phyloP scores from a whole-genome alignment of 2,888 invertebrate genomes.

The Hirtodrosophila cameraria region DNA sequence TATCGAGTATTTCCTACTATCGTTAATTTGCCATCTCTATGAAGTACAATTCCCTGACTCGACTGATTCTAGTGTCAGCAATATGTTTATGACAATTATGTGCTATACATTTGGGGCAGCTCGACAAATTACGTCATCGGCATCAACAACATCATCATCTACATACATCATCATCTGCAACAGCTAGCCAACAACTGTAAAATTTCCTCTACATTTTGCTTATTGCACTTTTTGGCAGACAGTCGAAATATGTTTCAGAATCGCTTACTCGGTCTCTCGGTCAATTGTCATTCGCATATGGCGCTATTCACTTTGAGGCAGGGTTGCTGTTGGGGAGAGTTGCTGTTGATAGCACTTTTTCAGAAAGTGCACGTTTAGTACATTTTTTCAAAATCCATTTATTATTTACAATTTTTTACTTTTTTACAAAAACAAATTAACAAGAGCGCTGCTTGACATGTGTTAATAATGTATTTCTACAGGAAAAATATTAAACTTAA shows the following conservation, averaged over 20 bases:
- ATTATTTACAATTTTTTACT: constrained; percentile 17
- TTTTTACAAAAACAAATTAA: constrained; percentile 26
- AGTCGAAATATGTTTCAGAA: constrained; percentile 22
- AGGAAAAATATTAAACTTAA: constrained; percentile 7
- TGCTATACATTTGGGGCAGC: constrained; percentile 23
- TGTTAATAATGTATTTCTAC: constrained; percentile 13
- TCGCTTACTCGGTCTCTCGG: constrained; percentile 11
- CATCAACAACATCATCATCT: constrained; percentile 8
- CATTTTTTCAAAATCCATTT: constrained; percentile 20
- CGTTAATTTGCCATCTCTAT: no score
- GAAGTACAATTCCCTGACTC: no score
- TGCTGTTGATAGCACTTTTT: constrained; percentile 61
- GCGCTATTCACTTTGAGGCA: constrained; percentile 49
- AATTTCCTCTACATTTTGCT: constrained; percentile 25
- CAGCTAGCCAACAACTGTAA: constrained; percentile 15
- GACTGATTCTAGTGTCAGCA: no score
- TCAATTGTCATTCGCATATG: constrained; percentile 38
- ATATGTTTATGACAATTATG: constrained; percentile 2
- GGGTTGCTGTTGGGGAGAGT: no score
- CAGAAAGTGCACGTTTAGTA: constrained; percentile 67
- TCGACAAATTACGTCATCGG: constrained; percentile 48
- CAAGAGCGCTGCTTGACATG: constrained; percentile 31
- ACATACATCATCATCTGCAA: constrained; percentile 13
- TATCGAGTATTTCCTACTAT: no score
- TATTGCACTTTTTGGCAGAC: constrained; percentile 63